These are phyloP conservation scores for Magallana nippona DNA, from an alignment of 2,888 invertebrate genomes.

Conservation along the genomic window DNA sequence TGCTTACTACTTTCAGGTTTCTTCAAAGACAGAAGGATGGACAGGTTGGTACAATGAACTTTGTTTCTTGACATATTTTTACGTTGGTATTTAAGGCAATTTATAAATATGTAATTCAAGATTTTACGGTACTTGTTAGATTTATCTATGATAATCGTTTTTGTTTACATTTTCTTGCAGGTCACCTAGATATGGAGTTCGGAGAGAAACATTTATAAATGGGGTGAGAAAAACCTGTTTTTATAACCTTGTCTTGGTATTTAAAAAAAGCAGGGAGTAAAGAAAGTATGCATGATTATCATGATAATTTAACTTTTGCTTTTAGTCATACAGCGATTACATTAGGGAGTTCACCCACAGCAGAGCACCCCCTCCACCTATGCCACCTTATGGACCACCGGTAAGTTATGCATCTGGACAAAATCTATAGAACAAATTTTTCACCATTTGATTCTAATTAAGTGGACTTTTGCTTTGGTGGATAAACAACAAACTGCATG, in stretches of 20 bases:
- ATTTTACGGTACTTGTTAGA: no score
- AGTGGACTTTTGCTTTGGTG: no score
- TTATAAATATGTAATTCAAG: no score
- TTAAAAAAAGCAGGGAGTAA: not conserved
- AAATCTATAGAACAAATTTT: no score
- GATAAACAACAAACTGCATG: not conserved
- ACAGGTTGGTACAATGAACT: slow-evolving; percentile 55
- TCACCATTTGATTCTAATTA: not conserved
- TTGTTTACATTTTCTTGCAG: slow-evolving; percentile 45
- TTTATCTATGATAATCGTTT: not conserved
- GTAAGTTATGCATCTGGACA: slow-evolving; percentile 73
- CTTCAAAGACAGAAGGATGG: slow-evolving; percentile 67
- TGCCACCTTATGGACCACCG: slow-evolving; percentile 85
- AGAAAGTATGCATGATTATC: not conserved
- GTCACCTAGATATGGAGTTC: slow-evolving; percentile 65
- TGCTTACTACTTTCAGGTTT: slow-evolving; percentile 56
- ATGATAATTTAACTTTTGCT: slow-evolving; percentile 46
- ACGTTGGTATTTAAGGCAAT: not conserved
- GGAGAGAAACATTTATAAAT: slow-evolving; percentile 75
- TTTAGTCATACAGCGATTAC: slow-evolving; percentile 86
- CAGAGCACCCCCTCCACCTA: slow-evolving; percentile 84
- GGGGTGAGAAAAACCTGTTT: slow-evolving; percentile 68
- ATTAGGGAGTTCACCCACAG: slow-evolving; percentile 82
- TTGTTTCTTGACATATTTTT: not conserved
- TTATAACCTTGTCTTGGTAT: not conserved